Conservation (phyloP, 2,113 vertebrate genomes). For the Gavia stellata region DNA sequence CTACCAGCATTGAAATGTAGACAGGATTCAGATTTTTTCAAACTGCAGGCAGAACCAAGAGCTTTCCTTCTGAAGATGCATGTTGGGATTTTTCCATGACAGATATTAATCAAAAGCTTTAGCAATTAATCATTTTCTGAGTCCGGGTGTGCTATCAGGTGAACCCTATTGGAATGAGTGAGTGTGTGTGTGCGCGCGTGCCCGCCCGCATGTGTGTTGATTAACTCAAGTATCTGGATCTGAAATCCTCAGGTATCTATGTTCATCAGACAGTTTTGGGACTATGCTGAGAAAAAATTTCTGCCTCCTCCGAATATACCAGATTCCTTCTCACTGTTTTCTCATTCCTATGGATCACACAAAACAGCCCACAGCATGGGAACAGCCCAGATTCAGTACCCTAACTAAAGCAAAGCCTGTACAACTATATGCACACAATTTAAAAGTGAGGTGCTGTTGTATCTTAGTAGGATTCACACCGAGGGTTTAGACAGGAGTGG, state of each 20-base stretch:
- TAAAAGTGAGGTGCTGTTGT: not conserved
- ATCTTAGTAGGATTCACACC: not conserved
- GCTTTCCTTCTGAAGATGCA: not conserved
- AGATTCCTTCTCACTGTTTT: not conserved
- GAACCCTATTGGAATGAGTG: too few species aligned
- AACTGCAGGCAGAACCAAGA: not conserved
- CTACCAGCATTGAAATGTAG: not conserved
- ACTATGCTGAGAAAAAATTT: not conserved
- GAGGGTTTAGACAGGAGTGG: not conserved
- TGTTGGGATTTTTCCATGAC: not conserved
- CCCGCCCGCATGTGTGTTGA: not conserved
- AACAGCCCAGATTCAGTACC: not conserved
- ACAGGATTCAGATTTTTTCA: not conserved
- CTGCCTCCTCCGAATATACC: not conserved
- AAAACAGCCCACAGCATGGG: not conserved
- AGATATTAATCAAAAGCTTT: not conserved
- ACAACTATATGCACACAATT: not conserved
- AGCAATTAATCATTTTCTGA: not conserved
- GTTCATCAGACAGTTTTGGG: not conserved
- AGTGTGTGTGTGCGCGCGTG: too few species aligned
- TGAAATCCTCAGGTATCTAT: not conserved
- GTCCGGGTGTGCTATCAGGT: not conserved
- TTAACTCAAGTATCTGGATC: not conserved
- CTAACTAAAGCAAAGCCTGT: rapidly evolving
- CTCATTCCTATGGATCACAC: not conserved